Base-by-base conservation (phyloP, 1,140 invertebrate species). In the Teleopsis dalmanni region DNA sequence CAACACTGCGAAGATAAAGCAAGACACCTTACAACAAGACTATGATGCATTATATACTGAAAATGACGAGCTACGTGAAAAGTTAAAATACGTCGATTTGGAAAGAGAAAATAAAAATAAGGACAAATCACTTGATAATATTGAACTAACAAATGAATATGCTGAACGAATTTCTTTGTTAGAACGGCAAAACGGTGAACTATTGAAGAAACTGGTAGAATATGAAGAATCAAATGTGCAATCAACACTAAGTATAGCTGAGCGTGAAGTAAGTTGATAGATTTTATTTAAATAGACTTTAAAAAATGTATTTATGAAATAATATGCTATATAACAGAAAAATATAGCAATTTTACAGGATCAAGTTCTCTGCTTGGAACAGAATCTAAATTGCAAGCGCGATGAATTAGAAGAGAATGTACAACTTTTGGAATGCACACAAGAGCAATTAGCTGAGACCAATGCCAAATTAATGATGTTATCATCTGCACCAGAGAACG, bases 351-450 rank as follows among this genome's bases (percentile, higher is more conserved):
- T 66, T 11, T 35, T 70, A 1, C 55, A 53, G 8, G 67, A 70
- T 47, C 57, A 63, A 38, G 51, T 70, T 2, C 55, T 50, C 18
- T 70, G 66, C 42, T 27, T 67, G 41, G 59, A 67, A 41, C 59
- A 67, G 47, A 70, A 70, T 49, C 41, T 70, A 4, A 51, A 46
- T 13, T 54, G 54, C 14, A 70, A 70, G 23, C 60, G 59, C 0
- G 52, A 57, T 21, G 66, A 70, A 14, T 38, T 70, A 22, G 62
- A 70, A 46, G 67, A 70, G 47, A 70, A 65, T 40, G 8, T 57
- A 9, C 57, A 59, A 35, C 26, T 65, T 14, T 22, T 70, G 22
- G 66, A 70, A 47, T 63, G 58, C 47, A 51, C 60, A 8, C 67
- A 70, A 49, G 66, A 70, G 19, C 55, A 63, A 47, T 40, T 70